Evolutionary conservation across 2,797 vertebrate species (phyloP), one percentile per base, ranked within the genome.

Genomic region (Gorsachius magnificus): DNA sequence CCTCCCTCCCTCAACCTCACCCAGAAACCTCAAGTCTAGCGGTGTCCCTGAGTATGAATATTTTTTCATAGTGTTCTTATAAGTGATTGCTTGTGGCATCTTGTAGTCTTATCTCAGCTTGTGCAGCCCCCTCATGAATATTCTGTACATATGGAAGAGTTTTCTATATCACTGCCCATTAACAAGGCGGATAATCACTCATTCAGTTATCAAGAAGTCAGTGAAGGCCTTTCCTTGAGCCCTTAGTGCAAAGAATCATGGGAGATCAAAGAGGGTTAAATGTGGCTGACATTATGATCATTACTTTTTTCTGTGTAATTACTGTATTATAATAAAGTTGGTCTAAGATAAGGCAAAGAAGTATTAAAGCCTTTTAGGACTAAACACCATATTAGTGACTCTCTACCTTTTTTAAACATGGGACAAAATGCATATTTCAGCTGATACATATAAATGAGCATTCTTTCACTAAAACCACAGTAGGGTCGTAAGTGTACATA

Each of bases 91-190:
- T 97, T 83, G 95, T 95, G 97, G 97, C 98, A 98, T 98, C 98
- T 98, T 97, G 90, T 96, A 77, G 96, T 96, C 99, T 99, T 99
- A 99, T 99, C 99, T 99, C 97, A 89, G 98, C 98, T 96, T 97
- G 97, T 98, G 98, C 99, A 99, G 99, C 99, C 98, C 98, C 98
- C 99, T 99, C 99, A 99, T 99, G 99, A 99, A 99, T 99, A 99
- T 99, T 99, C 99, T 97, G 97, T 98, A 99, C 98, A 98, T 98
- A 98, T 98, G 98, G 99, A 98, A 98, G 97, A 98, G 98, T 98
- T 98, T 98, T 98, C 98, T 99, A 98, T 99, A 98, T 99, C 99
- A 99, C 98, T 99, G 99, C 99, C 99, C 99, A 99, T 99, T 99
- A 99, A 99, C 99, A 98, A 98, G 98, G 98, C 97, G 99, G 98